Evolutionary conservation across 2,113 vertebrate genomes (phyloP).

Genomic region (Aptenodytes patagonicus): DNA sequence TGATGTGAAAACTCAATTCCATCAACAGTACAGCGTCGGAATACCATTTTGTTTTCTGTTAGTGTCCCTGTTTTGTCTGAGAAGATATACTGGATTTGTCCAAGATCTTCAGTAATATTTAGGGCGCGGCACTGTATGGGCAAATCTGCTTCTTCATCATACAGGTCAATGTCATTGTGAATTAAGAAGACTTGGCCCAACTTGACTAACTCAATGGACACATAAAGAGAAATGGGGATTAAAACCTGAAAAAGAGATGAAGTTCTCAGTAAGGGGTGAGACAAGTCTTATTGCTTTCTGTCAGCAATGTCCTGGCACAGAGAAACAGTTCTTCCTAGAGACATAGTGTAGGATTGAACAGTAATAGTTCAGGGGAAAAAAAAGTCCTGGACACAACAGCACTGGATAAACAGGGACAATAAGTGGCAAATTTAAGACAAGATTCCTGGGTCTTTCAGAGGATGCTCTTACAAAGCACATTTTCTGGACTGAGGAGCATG

Average conservation of each 20-base stretch:
- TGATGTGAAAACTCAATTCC: constrained; percentile 80
- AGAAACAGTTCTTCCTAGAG: neutral
- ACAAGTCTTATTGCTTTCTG: neutral
- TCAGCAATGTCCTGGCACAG: neutral
- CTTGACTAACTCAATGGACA: constrained; percentile 82
- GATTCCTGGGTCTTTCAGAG: neutral
- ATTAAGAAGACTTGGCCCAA: constrained; percentile 79
- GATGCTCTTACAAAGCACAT: neutral
- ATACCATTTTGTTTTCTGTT: constrained; percentile 85
- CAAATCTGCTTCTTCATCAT: constrained; percentile 72
- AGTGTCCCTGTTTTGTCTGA: constrained; percentile 84
- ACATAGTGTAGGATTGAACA: neutral
- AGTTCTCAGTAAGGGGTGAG: neutral
- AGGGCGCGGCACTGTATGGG: constrained; percentile 78
- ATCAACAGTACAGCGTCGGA: constrained; percentile 76
- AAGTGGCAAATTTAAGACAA: neutral
- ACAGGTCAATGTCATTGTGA: constrained; percentile 79
- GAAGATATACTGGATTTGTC: constrained; percentile 82
- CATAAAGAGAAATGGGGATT: constrained; percentile 81
- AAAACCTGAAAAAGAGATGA: constrained; percentile 72
- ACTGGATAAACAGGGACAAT: neutral
- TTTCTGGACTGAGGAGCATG: neutral
- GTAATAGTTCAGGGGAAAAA: neutral
- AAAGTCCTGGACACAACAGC: neutral
- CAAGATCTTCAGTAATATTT: constrained; percentile 81